Evolutionary conservation across 2,888 invertebrate species (phyloP).

Genomic region (Elysia crispata): DNA sequence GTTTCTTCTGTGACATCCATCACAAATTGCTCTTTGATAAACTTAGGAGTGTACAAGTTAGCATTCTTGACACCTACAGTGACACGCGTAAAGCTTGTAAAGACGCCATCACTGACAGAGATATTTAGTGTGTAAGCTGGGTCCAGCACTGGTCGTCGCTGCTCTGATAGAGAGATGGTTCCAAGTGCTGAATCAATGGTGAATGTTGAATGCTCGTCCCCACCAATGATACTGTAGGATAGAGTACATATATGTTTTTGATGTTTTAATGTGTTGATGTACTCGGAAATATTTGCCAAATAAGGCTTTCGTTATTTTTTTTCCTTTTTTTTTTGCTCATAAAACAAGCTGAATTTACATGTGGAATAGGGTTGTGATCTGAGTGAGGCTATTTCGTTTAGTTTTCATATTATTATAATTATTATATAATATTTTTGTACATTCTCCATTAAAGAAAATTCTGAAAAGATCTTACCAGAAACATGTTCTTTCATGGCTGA

Average conservation of each 20-base stretch:
- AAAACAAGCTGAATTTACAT: too few relatives aligned
- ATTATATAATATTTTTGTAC: too few relatives aligned
- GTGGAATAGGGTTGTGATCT: too few relatives aligned
- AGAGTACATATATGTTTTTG: constrained; percentile 80
- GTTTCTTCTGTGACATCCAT: constrained; percentile 89
- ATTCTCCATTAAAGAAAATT: too few relatives aligned
- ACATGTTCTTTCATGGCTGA: too few relatives aligned
- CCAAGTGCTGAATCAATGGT: constrained; percentile 75
- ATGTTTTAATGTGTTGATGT: too few relatives aligned
- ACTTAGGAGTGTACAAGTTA: constrained; percentile 88
- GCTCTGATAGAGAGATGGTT: constrained; percentile 85
- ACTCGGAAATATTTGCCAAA: too few relatives aligned
- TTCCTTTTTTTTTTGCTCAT: too few relatives aligned
- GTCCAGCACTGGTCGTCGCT: constrained; percentile 85
- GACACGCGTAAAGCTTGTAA: constrained; percentile 87
- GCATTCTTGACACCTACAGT: constrained; percentile 76
- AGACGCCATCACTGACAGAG: constrained; percentile 96
- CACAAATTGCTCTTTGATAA: constrained; percentile 87
- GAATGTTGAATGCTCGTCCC: constrained; percentile 82
- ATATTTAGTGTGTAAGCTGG: constrained; percentile 88
- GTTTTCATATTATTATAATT: too few relatives aligned
- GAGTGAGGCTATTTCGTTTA: too few relatives aligned
- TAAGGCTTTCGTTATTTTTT: too few relatives aligned
- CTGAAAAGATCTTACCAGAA: too few relatives aligned
- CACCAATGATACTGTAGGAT: constrained; percentile 88